Conservation (phyloP, 2,888 invertebrate genomes). For the Psylliodes chrysocephalus region DNA sequence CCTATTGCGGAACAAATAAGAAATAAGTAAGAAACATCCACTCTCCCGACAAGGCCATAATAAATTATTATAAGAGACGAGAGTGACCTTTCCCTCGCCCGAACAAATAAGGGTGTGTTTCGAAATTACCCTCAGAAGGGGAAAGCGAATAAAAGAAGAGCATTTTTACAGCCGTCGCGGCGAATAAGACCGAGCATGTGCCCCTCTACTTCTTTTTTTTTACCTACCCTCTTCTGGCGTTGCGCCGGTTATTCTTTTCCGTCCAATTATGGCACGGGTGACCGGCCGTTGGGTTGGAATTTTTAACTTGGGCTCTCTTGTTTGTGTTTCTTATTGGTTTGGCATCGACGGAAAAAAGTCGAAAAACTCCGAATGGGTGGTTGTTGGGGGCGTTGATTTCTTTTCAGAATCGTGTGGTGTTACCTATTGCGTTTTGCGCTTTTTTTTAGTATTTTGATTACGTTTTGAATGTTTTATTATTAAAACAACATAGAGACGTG, state of each 20-base stretch:
- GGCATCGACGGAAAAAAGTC: constrained; percentile 23
- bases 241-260: constrained; percentile 48
- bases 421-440: not conserved
- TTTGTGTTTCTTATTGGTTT: constrained; percentile 45
- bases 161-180: constrained; percentile 49
- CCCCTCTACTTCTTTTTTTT: no score
- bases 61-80: not conserved
- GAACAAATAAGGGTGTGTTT: not conserved
- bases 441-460: no score
- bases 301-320: constrained; percentile 33
- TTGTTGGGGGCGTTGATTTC: constrained; percentile 4
- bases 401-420: not conserved
- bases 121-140: constrained; percentile 38
- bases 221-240: constrained; percentile 28
- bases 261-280: constrained; percentile 48
- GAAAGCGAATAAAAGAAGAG: constrained; percentile 52
- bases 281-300: constrained; percentile 39
- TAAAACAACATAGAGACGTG: no score
- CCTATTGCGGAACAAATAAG: not conserved
- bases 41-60: not conserved
- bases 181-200: constrained; percentile 47
- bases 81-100: not conserved
- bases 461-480: no score
- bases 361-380: constrained; percentile 29
- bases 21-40: not conserved